A percentile compares a stretch with the other conserved stretches of the same genome.
Evolutionary conservation across 1,140 invertebrate species (phyloP).

Genomic region (Aradophagus sp.): DNA sequence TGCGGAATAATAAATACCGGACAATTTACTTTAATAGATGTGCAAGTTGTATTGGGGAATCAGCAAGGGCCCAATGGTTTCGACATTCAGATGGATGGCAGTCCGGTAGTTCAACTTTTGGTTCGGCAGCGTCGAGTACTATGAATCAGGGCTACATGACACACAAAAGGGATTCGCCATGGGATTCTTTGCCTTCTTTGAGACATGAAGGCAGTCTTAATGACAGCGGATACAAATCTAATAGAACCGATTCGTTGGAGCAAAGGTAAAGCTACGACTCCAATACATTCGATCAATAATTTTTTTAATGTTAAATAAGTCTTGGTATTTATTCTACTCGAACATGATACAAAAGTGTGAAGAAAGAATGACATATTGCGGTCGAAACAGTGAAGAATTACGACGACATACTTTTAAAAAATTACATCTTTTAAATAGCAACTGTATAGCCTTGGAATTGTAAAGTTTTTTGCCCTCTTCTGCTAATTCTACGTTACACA

Average conservation of each 20-base stretch:
- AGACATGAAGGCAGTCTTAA: slow-evolving; percentile 87
- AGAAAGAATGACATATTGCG: neutral
- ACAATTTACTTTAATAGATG: slow-evolving; percentile 78
- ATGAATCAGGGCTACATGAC: slow-evolving; percentile 70
- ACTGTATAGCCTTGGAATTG: slow-evolving; percentile 17
- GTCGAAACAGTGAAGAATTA: neutral
- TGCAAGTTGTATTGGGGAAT: slow-evolving; percentile 88
- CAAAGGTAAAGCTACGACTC: slow-evolving; percentile 80
- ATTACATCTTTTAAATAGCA: slow-evolving; percentile 30
- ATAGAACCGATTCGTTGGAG: slow-evolving; percentile 88
- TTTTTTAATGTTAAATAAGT: no score
- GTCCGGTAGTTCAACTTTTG: slow-evolving; percentile 83
- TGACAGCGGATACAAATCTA: slow-evolving; percentile 89
- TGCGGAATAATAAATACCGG: neutral
- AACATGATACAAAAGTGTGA: slow-evolving; percentile 34
- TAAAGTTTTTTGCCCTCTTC: slow-evolving; percentile 31
- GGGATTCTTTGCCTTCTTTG: slow-evolving; percentile 88
- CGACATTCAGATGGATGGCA: slow-evolving; percentile 90
- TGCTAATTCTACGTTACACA: slow-evolving; percentile 42
- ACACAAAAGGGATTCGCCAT: slow-evolving; percentile 83
- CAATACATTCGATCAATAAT: no score
- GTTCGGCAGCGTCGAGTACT: slow-evolving; percentile 76
- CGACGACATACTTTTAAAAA: slow-evolving; percentile 22
- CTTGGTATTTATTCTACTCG: no score
- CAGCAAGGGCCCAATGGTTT: slow-evolving; percentile 89